Conservation (phyloP, 2,888 invertebrate genomes). For the Pandemis cinnamomeana region DNA sequence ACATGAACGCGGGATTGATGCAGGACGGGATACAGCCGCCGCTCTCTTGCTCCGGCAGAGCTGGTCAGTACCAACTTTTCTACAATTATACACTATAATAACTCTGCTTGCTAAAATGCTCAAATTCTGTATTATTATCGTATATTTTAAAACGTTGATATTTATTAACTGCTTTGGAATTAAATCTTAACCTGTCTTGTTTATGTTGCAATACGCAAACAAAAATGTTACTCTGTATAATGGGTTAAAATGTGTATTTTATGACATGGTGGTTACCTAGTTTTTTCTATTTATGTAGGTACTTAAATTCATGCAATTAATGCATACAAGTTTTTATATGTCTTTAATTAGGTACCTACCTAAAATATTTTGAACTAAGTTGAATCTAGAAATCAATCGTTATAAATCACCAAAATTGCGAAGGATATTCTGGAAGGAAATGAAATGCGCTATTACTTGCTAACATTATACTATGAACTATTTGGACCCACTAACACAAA, state of each 20-base stretch:
- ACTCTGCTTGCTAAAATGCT: slow-evolving; percentile 2
- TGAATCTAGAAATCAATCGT: neutral
- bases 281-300: no score
- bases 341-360: no score
- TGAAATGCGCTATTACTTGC: neutral
- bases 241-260: neutral
- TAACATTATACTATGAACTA: no score
- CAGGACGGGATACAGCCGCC: slow-evolving; percentile 84
- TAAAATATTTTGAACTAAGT: no score
- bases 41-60: slow-evolving; percentile 86
- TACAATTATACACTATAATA: neutral
- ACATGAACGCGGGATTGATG: slow-evolving; percentile 85
- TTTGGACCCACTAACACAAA: neutral
- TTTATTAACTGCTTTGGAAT: neutral
- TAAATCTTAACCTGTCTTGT: neutral
- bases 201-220: neutral
- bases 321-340: no score
- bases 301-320: no score
- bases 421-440: neutral
- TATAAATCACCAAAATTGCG: neutral
- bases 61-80: slow-evolving; percentile 80
- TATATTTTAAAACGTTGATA: neutral
- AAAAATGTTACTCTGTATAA: neutral
- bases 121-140: neutral
- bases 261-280: no score